Evolutionary conservation across 2,113 vertebrate species (phyloP).

Genomic region (Ictidomys tridecemlineatus): DNA sequence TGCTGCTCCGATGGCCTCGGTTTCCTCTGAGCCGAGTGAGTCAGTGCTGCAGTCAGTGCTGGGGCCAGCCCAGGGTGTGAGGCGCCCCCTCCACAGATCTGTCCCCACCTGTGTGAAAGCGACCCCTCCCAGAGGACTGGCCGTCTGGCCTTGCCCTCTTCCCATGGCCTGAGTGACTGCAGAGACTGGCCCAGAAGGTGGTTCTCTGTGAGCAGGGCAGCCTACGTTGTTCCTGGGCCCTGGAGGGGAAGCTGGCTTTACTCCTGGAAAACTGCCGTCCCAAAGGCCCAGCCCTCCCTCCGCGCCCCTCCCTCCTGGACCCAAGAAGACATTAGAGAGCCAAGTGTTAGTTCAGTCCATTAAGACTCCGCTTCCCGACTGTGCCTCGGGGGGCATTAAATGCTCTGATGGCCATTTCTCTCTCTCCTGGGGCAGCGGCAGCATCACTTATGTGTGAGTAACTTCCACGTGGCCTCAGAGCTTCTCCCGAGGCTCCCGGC

Average conservation of each 20-base stretch:
- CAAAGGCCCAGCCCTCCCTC: not conserved
- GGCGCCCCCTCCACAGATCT: not conserved
- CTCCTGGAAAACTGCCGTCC: conserved; percentile 45
- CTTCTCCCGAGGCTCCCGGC: not conserved
- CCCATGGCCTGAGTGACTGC: fast-evolving
- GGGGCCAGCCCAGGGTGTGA: not conserved
- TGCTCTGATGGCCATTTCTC: conserved; percentile 60
- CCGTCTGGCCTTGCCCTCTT: not conserved
- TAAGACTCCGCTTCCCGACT: conserved; percentile 63
- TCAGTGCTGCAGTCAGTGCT: not conserved
- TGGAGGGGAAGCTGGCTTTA: conserved; percentile 27
- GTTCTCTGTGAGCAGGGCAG: not conserved
- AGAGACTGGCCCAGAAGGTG: fast-evolving
- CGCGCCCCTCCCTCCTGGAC: not conserved
- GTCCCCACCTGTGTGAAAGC: not conserved
- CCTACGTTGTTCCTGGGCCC: too few species aligned
- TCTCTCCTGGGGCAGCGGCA: conserved; percentile 60
- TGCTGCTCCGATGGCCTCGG: not conserved
- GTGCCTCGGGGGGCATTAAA: conserved; percentile 58
- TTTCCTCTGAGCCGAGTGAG: too few species aligned
- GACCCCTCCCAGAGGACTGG: not conserved
- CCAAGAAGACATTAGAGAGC: conserved; percentile 69
- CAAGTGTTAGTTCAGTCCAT: conserved; percentile 73
- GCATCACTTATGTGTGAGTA: conserved; percentile 10
- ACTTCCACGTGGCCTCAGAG: not conserved